Evolutionary conservation across 2,888 invertebrate genomes (phyloP).

Genomic region (Rhamphomyia laevipes): DNA sequence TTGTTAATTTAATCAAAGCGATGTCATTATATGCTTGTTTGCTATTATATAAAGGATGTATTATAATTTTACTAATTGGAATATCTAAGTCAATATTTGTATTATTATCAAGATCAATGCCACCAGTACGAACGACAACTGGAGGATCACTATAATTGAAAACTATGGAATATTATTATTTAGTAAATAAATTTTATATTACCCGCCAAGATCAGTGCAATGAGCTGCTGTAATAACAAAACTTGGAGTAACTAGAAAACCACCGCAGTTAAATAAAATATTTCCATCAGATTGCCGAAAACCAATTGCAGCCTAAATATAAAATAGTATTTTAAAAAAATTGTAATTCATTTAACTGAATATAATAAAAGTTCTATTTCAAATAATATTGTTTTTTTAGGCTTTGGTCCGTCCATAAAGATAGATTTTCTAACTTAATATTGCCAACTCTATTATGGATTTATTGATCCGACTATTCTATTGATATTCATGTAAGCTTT

Average conservation of each 20-base stretch:
- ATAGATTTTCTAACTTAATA: too few species aligned
- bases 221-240: constrained; percentile 16
- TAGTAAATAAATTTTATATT: constrained; percentile 10
- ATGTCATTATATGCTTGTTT: constrained; percentile 2
- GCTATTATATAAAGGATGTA: constrained; percentile 11
- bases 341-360: too few species aligned
- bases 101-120: constrained; percentile 10
- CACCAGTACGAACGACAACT: constrained; percentile 13
- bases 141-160: constrained; percentile 12
- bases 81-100: background rate
- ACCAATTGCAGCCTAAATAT: too few species aligned
- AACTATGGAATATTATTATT: background rate
- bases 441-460: too few species aligned
- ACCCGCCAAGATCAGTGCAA: constrained; percentile 14
- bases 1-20: background rate
- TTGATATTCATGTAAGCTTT: too few species aligned
- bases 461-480: too few species aligned
- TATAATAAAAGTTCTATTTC: too few species aligned
- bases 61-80: constrained; percentile 7
- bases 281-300: too few species aligned
- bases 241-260: constrained; percentile 10
- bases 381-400: too few species aligned
- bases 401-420: too few species aligned
- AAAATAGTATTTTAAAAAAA: too few species aligned
- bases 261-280: constrained; percentile 10